Evolutionary conservation across 2,888 invertebrate species (phyloP).

Genomic region (Scaptomyza reducta): DNA sequence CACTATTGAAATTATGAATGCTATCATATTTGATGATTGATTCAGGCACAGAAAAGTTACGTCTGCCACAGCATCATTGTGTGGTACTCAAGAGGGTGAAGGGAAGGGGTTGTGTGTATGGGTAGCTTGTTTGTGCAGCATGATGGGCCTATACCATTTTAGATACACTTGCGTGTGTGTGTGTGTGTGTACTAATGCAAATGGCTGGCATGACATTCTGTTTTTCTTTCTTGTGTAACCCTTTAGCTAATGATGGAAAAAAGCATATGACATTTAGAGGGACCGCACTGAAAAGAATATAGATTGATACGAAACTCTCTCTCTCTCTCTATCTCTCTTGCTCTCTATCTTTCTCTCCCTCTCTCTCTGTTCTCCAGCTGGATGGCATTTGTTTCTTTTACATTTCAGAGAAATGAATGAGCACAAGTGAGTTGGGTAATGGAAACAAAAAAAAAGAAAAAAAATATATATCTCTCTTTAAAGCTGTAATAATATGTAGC

Average conservation of each 20-base stretch:
- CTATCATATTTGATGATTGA: constrained; percentile 76
- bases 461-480: not conserved
- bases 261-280: constrained; percentile 57
- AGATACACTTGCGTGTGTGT: constrained; percentile 7
- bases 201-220: constrained; percentile 70
- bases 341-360: not conserved
- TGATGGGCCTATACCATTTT: constrained; percentile 25
- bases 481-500: not conserved
- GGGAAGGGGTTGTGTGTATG: not conserved
- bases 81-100: not conserved
- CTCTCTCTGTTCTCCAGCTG: not conserved
- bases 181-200: constrained; percentile 57
- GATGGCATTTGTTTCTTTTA: constrained; percentile 7
- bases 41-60: constrained; percentile 53
- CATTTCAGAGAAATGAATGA: constrained; percentile 7
- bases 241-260: constrained; percentile 74
- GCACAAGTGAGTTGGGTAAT: not conserved
- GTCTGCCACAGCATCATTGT: constrained; percentile 47
- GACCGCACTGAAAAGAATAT: constrained; percentile 17
- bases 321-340: not conserved
- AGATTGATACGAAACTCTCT: constrained; percentile 39
- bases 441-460: not conserved
- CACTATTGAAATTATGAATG: constrained; percentile 79
- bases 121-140: constrained; percentile 26
- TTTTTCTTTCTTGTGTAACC: constrained; percentile 71